These are phyloP conservation scores for Sorex fumeus DNA, from an alignment of 2,113 vertebrate species.

Conservation along the genomic window DNA sequence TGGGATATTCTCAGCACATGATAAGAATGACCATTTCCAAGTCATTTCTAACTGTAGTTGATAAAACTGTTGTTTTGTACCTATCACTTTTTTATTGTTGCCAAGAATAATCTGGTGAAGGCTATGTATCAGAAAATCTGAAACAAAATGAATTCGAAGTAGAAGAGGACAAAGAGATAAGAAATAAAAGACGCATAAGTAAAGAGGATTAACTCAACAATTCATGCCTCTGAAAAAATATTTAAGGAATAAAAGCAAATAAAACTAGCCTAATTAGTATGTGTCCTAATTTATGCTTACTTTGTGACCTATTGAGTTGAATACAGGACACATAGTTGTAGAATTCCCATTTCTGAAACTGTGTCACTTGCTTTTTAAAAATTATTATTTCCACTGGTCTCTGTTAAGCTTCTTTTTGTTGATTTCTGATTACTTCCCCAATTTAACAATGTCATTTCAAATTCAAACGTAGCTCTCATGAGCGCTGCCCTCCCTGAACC, in stretches of 20 bases:
- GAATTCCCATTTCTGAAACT: constrained; percentile 15
- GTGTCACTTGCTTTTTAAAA: background rate
- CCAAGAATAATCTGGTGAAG: background rate
- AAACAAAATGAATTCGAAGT: background rate
- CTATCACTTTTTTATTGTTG: background rate
- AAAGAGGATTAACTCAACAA: background rate
- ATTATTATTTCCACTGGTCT: constrained; percentile 5
- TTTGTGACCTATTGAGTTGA: constrained; percentile 24
- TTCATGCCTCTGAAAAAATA: background rate
- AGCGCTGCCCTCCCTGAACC: constrained; percentile 75
- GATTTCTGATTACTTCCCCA: constrained; percentile 75
- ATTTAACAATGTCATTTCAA: constrained; percentile 74
- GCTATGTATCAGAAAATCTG: background rate
- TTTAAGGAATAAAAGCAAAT: background rate
- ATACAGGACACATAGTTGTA: constrained; percentile 5
- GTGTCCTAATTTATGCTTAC: background rate
- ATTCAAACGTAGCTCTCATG: constrained; percentile 70
- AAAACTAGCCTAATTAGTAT: background rate
- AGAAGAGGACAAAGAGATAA: background rate
- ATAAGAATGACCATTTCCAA: background rate
- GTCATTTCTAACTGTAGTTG: background rate
- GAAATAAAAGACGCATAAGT: background rate
- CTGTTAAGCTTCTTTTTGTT: constrained; percentile 73
- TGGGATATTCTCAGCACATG: background rate
- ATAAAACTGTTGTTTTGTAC: background rate